These are phyloP conservation scores for Aphodius granarius DNA, from an alignment of 2,888 invertebrate genomes.

Conservation along the genomic window DNA sequence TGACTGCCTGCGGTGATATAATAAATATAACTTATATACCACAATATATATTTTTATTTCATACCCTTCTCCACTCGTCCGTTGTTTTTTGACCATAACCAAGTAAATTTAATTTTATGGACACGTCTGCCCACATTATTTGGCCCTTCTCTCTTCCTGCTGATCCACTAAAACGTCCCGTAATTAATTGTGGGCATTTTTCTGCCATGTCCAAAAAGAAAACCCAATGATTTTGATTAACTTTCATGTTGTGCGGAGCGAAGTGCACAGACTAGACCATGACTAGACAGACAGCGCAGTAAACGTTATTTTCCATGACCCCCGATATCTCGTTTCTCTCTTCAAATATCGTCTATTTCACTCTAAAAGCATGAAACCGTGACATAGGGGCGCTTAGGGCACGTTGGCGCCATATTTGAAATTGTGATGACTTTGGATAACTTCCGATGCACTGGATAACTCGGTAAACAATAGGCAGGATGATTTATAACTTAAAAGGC, in stretches of 20 bases:
- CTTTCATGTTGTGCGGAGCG: conserved; percentile 9
- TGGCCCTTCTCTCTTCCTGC: not conserved
- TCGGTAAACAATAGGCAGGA: too few relatives aligned
- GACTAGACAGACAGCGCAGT: too few relatives aligned
- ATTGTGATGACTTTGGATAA: too few relatives aligned
- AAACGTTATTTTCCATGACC: too few relatives aligned
- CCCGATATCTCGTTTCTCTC: too few relatives aligned
- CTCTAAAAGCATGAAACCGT: too few relatives aligned
- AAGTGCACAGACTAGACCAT: too few relatives aligned
- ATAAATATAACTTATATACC: not conserved
- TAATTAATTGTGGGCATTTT: not conserved
- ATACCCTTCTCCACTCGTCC: conserved; percentile 13
- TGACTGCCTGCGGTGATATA: conserved; percentile 1
- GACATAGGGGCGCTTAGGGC: too few relatives aligned
- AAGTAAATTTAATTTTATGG: not conserved
- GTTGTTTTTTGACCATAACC: conserved; percentile 5
- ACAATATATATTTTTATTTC: not conserved
- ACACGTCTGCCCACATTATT: not conserved
- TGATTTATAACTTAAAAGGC: too few relatives aligned
- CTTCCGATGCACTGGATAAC: too few relatives aligned
- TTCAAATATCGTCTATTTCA: not conserved
- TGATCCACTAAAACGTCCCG: not conserved
- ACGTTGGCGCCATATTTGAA: too few relatives aligned
- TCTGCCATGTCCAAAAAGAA: not conserved
- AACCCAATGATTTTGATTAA: conserved; percentile 5